These are phyloP conservation scores for Zaprionus lineosus DNA, from an alignment of 2,888 invertebrate genomes.

Conservation along the genomic window DNA sequence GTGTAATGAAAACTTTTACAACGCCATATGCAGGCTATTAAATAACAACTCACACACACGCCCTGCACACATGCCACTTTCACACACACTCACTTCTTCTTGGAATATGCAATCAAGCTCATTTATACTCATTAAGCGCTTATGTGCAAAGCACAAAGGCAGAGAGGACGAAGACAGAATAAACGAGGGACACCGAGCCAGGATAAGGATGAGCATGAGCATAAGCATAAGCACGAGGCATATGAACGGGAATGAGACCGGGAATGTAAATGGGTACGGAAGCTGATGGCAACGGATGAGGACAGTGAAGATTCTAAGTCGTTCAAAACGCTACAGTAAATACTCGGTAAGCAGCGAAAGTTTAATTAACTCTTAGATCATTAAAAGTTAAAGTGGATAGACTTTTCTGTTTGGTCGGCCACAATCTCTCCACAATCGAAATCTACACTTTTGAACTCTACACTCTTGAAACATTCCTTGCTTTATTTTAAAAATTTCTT, in stretches of 20 bases:
- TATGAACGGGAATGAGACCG: not conserved
- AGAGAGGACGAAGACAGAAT: constrained; percentile 25
- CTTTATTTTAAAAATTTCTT: no score
- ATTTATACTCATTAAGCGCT: constrained; percentile 77
- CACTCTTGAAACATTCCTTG: no score
- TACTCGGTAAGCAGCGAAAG: no score
- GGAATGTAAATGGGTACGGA: not conserved
- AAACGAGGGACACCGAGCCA: no score
- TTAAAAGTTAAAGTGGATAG: no score
- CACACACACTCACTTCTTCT: constrained; percentile 34
- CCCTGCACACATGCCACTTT: constrained; percentile 8
- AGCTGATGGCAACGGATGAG: not conserved
- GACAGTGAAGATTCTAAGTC: not conserved
- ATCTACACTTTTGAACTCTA: no score
- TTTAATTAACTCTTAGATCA: no score
- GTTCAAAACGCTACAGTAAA: no score
- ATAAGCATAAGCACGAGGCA: not conserved
- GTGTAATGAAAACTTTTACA: constrained; percentile 78
- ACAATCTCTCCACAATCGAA: no score
- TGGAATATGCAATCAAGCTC: constrained; percentile 77
- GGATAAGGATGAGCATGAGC: constrained; percentile 16
- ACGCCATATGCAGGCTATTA: constrained; percentile 78
- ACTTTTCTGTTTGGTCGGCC: no score
- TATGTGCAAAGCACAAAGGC: constrained; percentile 60
- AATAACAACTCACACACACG: constrained; percentile 60